Conservation (phyloP, 2,113 vertebrate species). For the Anolis carolinensis region DNA sequence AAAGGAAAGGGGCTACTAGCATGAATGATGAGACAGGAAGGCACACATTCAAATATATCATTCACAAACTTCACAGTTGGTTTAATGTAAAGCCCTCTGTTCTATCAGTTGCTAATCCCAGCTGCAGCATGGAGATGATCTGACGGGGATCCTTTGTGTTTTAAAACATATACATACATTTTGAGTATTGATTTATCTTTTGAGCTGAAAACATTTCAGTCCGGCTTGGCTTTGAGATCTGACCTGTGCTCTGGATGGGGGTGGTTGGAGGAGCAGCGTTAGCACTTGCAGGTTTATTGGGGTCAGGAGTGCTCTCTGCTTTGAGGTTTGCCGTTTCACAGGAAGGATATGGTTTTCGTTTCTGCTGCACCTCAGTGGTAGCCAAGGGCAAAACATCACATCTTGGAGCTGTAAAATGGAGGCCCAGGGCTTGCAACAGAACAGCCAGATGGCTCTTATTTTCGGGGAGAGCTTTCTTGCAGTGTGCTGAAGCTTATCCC, state of each 20-base stretch:
- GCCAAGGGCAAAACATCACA: not conserved
- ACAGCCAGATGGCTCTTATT: slow-evolving; percentile 24
- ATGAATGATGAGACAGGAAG: not conserved
- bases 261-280: not conserved
- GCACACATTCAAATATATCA: not conserved
- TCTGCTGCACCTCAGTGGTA: not conserved
- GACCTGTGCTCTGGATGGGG: not conserved
- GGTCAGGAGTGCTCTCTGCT: fast-evolving
- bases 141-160: not conserved
- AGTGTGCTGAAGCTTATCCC: slow-evolving; percentile 2
- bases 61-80: not conserved
- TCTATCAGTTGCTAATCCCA: slow-evolving; percentile 2
- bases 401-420: not conserved
- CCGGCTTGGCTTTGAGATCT: not conserved
- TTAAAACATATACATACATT: not conserved
- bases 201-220: not conserved
- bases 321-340: slow-evolving; percentile 39
- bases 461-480: not conserved
- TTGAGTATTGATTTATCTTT: not conserved
- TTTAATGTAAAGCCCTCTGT: not conserved
- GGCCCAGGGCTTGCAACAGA: not conserved
- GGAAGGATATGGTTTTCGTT: not conserved
- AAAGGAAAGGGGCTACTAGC: not conserved
- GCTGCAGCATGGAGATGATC: slow-evolving; percentile 4
- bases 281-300: not conserved